Percentiles rank a stretch among this genome's conserved stretches.
phyloP scores from a whole-genome alignment of 2,113 vertebrate genomes.

The Phaethon lepturus region DNA sequence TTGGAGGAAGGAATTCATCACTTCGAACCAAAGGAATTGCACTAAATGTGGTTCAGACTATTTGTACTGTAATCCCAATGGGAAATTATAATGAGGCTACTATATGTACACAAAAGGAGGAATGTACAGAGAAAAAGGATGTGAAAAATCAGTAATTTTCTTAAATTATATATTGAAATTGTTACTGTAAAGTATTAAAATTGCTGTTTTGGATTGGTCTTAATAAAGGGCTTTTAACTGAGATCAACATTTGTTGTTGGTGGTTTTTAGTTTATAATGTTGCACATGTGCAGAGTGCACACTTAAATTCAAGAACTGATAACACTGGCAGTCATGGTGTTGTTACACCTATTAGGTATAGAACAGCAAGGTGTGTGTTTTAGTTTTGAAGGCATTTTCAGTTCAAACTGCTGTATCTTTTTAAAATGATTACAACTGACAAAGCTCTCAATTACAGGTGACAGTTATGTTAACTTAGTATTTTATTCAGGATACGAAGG shows the following conservation, averaged over 20 bases:
- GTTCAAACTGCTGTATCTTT: background rate
- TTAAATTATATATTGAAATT: conserved; percentile 29
- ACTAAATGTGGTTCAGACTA: background rate
- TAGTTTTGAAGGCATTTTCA: background rate
- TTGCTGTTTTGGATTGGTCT: background rate
- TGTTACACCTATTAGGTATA: background rate
- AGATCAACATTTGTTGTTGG: background rate
- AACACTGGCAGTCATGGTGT: background rate
- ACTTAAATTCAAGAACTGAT: background rate
- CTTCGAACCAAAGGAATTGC: background rate
- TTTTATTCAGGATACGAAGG: background rate
- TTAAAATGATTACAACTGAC: background rate
- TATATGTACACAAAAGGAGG: background rate
- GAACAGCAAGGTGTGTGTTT: background rate
- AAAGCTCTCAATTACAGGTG: background rate
- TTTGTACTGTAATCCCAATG: conserved; percentile 22
- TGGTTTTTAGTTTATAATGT: background rate
- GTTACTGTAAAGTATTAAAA: background rate
- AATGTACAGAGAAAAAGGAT: background rate
- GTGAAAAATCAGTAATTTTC: conserved; percentile 11
- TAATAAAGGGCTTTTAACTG: conserved; percentile 34
- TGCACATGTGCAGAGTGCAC: background rate
- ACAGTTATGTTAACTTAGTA: background rate
- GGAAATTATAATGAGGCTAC: background rate
- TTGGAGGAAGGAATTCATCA: background rate